Conservation (phyloP, 2,797 vertebrate species). For the Gastrophryne carolinensis region DNA sequence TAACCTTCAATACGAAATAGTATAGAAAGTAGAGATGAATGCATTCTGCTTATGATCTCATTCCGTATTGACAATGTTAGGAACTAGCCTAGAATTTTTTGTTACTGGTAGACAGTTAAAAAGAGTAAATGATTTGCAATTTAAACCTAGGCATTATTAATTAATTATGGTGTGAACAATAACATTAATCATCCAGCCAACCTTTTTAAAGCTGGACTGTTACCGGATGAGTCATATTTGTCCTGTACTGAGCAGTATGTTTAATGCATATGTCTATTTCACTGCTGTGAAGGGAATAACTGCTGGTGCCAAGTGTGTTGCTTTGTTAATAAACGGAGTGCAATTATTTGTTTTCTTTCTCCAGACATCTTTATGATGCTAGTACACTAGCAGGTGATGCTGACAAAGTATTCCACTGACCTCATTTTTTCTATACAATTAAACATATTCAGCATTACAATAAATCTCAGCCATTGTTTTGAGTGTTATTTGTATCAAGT, state of each 20-base stretch:
- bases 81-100: background rate
- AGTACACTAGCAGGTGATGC: background rate
- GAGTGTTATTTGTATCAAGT: background rate
- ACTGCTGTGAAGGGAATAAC: conserved; percentile 18
- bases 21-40: too few species aligned
- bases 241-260: conserved; percentile 11
- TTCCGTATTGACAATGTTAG: background rate
- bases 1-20: too few species aligned
- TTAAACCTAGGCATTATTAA: background rate
- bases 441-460: background rate
- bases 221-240: conserved; percentile 14
- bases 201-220: background rate
- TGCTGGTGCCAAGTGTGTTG: background rate
- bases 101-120: background rate
- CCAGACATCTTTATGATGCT: background rate
- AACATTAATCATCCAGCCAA: background rate
- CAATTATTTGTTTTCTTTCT: conserved; percentile 6
- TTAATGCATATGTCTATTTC: conserved; percentile 26
- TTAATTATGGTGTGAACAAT: background rate
- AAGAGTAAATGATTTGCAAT: background rate
- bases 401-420: background rate
- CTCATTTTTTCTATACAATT: conserved; percentile 17
- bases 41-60: background rate
- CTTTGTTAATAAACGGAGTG: conserved; percentile 14
- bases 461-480: background rate